Evolutionary conservation across 2,113 vertebrate genomes (phyloP).

Genomic region (Gymnarchus niloticus): DNA sequence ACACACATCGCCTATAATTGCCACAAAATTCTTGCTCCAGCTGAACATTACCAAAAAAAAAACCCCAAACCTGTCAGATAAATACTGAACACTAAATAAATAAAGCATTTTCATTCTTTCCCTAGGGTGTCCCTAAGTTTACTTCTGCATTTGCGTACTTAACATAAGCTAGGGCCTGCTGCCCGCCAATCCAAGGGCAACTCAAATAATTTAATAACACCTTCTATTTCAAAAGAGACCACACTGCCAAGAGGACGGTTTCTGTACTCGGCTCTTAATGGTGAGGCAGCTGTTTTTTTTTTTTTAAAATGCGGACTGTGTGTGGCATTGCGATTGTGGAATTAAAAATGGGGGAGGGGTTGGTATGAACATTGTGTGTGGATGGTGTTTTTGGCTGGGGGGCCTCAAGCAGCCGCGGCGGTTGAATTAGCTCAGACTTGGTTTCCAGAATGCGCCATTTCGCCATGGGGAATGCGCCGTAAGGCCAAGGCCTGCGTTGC

Average conservation of each 20-base stretch:
- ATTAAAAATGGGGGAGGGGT: conserved; percentile 27
- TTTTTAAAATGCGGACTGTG: conserved; percentile 32
- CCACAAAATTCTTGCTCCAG: neutral
- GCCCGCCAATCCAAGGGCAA: conserved; percentile 37
- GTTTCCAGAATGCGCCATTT: conserved; percentile 45
- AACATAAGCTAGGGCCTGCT: conserved; percentile 10
- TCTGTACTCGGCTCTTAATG: conserved; percentile 31
- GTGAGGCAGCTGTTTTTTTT: conserved; percentile 31
- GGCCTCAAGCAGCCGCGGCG: conserved; percentile 28
- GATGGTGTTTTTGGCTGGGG: conserved; percentile 32
- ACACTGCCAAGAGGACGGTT: conserved; percentile 36
- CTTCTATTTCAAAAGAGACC: conserved; percentile 33
- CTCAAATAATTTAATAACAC: conserved; percentile 41
- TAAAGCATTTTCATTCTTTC: conserved; percentile 9
- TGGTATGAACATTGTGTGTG: conserved; percentile 40
- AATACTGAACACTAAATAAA: neutral
- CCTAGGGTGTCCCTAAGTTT: neutral
- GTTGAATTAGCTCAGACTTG: conserved; percentile 34
- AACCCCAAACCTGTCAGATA: neutral
- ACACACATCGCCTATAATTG: neutral
- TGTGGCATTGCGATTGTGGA: conserved; percentile 48
- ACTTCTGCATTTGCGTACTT: neutral
- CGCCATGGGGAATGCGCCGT: conserved; percentile 31
- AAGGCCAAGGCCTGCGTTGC: neutral
- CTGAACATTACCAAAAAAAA: neutral